Evolutionary conservation across 1,140 invertebrate genomes (phyloP).

Genomic region (Sarcophaga bullata): DNA sequence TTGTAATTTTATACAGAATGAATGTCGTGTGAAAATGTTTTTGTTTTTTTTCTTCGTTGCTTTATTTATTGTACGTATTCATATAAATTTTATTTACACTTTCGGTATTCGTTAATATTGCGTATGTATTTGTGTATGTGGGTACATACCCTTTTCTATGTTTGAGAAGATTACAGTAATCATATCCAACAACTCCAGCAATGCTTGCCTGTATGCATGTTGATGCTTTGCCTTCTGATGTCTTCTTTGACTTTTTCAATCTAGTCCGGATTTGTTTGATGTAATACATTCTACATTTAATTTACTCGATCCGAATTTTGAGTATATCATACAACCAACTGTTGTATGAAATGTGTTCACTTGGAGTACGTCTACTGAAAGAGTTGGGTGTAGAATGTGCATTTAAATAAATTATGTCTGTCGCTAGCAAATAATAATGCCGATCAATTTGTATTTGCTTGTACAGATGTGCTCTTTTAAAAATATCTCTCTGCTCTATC

Average conservation of each 20-base stretch:
- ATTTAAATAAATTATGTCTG: constrained; percentile 10
- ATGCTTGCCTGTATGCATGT: no score
- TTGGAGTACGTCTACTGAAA: no score
- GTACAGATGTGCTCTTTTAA: constrained; percentile 23
- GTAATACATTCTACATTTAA: no score
- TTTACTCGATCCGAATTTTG: no score
- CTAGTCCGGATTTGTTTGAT: no score
- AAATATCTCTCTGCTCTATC: background rate
- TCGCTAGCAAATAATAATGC: constrained; percentile 29
- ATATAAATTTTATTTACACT: constrained; percentile 36
- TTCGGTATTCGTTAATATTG: constrained; percentile 35
- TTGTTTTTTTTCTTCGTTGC: background rate
- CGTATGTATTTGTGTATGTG: background rate
- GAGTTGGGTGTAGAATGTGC: background rate
- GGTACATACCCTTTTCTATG: background rate
- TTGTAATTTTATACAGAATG: no score
- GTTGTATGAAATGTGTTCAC: background rate
- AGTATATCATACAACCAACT: background rate
- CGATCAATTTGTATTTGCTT: constrained; percentile 18
- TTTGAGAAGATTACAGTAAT: no score
- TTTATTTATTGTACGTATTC: background rate
- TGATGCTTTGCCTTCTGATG: no score
- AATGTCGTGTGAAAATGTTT: constrained; percentile 34
- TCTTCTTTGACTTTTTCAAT: no score
- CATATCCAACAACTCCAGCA: no score